Evolutionary conservation across 2,113 vertebrate genomes (phyloP).

Genomic region (Pontoporia blainvillei): DNA sequence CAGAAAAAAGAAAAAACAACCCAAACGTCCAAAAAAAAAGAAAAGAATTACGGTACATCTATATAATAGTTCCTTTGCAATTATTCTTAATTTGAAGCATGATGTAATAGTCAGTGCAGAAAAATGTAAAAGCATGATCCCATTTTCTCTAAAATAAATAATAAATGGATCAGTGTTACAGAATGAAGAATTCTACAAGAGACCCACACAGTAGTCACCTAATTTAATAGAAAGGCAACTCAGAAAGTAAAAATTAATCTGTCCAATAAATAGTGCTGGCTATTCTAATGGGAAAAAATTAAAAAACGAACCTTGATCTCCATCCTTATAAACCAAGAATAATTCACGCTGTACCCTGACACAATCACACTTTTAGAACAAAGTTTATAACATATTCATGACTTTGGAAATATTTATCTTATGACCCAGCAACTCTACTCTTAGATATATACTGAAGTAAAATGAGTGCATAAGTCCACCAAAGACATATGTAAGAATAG

Average conservation of each 20-base stretch:
- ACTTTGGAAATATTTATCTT: neutral
- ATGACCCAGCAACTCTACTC: neutral
- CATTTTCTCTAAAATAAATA: constrained; percentile 30
- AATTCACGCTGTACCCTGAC: neutral
- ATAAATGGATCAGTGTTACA: neutral
- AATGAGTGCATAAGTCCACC: neutral
- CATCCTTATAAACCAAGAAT: neutral
- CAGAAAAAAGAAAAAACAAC: neutral
- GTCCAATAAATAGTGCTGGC: neutral
- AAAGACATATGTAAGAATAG: neutral
- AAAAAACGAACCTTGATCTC: neutral
- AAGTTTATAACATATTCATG: neutral
- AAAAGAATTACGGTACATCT: neutral
- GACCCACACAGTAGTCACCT: neutral
- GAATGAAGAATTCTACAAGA: neutral
- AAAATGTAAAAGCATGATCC: neutral
- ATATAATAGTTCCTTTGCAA: neutral
- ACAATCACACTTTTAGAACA: constrained; percentile 3
- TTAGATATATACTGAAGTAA: neutral
- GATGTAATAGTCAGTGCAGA: neutral
- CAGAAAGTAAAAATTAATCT: constrained; percentile 30
- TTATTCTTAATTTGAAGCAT: constrained; percentile 11
- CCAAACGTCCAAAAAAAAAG: neutral
- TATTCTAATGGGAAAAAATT: neutral
- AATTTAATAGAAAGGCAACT: neutral